Conservation (phyloP, 2,797 vertebrate genomes). For the Triplophysa yarkandensis region DNA sequence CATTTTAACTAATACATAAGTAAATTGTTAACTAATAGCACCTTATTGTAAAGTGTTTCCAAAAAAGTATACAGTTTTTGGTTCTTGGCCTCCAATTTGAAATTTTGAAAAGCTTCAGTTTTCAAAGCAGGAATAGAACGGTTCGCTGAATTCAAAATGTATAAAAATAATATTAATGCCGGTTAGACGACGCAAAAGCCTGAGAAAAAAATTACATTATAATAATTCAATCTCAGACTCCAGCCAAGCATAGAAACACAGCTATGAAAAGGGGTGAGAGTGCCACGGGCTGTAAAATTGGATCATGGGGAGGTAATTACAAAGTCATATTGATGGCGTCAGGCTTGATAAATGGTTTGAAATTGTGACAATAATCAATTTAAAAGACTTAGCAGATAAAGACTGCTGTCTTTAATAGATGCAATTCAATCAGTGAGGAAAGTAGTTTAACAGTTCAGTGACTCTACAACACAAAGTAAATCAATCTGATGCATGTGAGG, state of each 20-base stretch:
- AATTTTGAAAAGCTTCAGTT: no score
- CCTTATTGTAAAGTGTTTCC: no score
- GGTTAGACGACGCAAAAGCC: background rate
- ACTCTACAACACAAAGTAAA: constrained; percentile 9
- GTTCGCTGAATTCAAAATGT: background rate
- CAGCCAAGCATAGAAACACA: background rate
- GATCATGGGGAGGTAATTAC: constrained; percentile 20
- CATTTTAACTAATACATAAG: no score
- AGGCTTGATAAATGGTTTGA: constrained; percentile 27
- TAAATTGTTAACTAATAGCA: no score
- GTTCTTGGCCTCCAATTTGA: no score
- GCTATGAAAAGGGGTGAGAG: constrained; percentile 16
- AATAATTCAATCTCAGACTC: constrained; percentile 25
- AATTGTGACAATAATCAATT: constrained; percentile 29
- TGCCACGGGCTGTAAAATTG: constrained; percentile 36
- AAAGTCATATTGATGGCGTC: constrained; percentile 23
- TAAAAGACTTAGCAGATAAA: constrained; percentile 12
- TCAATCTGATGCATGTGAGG: background rate
- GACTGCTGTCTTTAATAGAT: constrained; percentile 20
- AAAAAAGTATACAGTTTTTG: no score
- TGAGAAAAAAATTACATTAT: background rate
- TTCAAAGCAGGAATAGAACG: background rate
- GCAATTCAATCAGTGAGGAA: constrained; percentile 16
- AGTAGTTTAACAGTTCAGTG: constrained; percentile 28
- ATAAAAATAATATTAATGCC: background rate